Conservation (phyloP, 2,113 vertebrate species). For the Zingel zingel region DNA sequence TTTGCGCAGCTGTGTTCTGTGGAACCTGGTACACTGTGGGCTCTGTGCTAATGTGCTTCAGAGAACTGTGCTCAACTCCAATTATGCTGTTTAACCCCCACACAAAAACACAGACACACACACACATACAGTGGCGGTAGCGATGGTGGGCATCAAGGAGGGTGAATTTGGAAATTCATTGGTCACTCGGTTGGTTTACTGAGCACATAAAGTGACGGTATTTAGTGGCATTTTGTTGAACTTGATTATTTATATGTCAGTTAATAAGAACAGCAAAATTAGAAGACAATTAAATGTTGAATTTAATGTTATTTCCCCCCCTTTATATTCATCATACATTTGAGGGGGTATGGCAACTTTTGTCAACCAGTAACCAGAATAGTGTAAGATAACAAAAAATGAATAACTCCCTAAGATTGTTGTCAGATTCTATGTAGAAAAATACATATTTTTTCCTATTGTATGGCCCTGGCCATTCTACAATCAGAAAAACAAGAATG, state of each 20-base stretch:
- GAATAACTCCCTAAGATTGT: background rate
- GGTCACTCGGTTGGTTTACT: background rate
- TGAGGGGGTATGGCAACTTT: background rate
- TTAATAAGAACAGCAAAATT: background rate
- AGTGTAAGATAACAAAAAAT: background rate
- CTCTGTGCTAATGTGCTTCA: constrained; percentile 71
- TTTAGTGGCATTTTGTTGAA: background rate
- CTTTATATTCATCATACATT: background rate
- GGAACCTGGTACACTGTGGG: constrained; percentile 59
- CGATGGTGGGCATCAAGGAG: constrained; percentile 16
- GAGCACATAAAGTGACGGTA: background rate
- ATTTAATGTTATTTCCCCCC: background rate
- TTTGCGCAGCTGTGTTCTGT: constrained; percentile 67
- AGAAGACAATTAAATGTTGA: background rate
- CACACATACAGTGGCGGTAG: background rate
- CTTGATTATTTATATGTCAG: background rate
- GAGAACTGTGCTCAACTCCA: constrained; percentile 61
- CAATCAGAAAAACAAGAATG: background rate
- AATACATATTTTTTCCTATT: no score
- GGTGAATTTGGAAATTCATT: background rate
- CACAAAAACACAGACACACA: background rate
- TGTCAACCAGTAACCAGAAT: background rate
- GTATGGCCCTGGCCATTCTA: background rate
- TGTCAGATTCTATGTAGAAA: background rate
- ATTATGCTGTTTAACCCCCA: constrained; percentile 42